phyloP scores from a whole-genome alignment of 2,113 vertebrate genomes.

The Nicator chloris region DNA sequence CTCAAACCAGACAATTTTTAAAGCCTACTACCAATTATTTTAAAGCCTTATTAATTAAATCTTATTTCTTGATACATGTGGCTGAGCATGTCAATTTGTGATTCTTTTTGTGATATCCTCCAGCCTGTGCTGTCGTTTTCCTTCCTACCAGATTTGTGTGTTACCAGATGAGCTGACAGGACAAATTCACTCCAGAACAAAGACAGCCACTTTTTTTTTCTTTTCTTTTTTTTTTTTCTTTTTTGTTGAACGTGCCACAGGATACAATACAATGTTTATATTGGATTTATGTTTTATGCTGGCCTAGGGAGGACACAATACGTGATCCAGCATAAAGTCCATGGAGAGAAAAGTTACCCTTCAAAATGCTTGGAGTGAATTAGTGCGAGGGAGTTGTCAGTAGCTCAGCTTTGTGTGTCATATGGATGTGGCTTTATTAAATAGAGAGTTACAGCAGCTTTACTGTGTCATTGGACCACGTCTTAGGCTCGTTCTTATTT shows the following conservation, averaged over 20 bases:
- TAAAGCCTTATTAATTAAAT: neutral
- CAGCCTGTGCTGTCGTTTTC: neutral
- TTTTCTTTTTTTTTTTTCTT: neutral
- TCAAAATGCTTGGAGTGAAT: neutral
- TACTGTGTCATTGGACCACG: neutral
- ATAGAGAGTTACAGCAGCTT: neutral
- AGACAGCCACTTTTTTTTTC: neutral
- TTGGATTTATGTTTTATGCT: neutral
- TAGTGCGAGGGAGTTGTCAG: neutral
- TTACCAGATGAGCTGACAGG: neutral
- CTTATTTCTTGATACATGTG: neutral
- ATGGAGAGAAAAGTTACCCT: neutral
- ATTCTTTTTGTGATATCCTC: neutral
- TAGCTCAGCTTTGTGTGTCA: neutral
- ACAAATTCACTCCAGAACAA: neutral
- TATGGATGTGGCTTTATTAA: neutral
- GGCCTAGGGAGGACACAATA: neutral
- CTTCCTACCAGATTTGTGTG: neutral
- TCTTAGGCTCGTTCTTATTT: neutral
- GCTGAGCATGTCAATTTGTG: neutral
- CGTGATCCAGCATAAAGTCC: neutral
- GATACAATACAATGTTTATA: constrained; percentile 7
- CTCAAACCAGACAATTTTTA: neutral
- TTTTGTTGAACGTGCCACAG: neutral
- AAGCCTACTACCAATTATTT: neutral